Percentiles rank a stretch among this genome's conserved stretches.
Conservation (phyloP, 2,113 vertebrate genomes). For the Lichenostomus cassidix region DNA sequence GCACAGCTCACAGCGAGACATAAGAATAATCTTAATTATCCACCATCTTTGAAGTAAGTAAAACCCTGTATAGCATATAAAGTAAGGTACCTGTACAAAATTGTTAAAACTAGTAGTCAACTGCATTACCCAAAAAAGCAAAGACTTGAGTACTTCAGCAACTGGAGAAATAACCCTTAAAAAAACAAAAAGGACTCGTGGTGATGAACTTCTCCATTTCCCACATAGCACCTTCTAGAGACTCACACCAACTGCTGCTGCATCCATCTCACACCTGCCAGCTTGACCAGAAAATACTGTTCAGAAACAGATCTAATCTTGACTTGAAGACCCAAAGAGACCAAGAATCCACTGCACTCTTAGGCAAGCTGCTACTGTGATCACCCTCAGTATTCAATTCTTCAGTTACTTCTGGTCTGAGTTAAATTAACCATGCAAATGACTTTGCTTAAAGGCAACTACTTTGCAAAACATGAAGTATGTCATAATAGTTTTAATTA, state of each 20-base stretch:
- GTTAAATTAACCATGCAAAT: not conserved
- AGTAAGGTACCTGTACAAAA: not conserved
- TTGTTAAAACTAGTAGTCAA: not conserved
- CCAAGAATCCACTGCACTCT: not conserved
- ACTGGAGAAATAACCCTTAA: not conserved
- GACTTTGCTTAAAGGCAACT: not conserved
- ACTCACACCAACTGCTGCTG: not conserved
- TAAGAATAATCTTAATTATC: not conserved
- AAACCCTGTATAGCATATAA: not conserved
- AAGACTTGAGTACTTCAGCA: not conserved
- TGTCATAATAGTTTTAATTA: not conserved
- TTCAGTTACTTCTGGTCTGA: not conserved
- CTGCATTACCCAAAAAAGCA: not conserved
- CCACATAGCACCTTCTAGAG: not conserved
- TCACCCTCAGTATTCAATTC: not conserved
- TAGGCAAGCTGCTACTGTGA: not conserved
- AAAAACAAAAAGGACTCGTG: not conserved
- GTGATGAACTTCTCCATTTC: not conserved
- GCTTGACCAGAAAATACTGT: not conserved
- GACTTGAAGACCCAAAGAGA: not conserved
- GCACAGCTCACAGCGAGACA: not conserved
- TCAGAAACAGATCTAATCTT: not conserved
- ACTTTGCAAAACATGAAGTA: not conserved
- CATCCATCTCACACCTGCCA: not conserved
- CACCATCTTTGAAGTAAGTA: not conserved